Evolutionary conservation across 2,113 vertebrate species (phyloP), one percentile per base, ranked within the genome.

Genomic region (Clarias macrocephalus): DNA sequence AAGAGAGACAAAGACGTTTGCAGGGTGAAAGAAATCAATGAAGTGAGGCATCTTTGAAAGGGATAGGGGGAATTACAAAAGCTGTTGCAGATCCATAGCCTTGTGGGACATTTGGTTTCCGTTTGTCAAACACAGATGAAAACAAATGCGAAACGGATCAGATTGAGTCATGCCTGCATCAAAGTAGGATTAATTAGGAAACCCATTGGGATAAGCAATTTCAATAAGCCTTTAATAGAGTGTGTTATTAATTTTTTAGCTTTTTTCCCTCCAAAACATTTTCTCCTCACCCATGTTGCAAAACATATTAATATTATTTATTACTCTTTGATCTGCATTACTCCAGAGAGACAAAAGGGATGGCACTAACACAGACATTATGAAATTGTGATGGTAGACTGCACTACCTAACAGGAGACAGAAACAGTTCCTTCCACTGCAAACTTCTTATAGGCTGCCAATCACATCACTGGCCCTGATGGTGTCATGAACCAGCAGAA

Each of bases 1-100:
- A 88, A 81, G 72, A 90, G 84, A 90, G 87, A 87, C 70, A 82
- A 54, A 62, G 72, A 75, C 42, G 52, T 83, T 88, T 88, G 76
- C 86, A 52, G 80, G 77, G n/a, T 68, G 66, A 86, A 86, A 77
- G 76, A 60, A 82, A 88, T 84, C 59, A 82, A 84, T 76, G 68
- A 77, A 63, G 80, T 66, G 85, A 88, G 85, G 85, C 63, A 85
- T 84, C 25, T 63, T 80, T 77, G 28, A 87, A 79, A 42, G 56
- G 87, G 33, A 81, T 81, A 33, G 30, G 59, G 60, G 63, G 62
- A 25, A 59, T 68, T 82, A 62, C 33, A 42, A 90, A 88, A 85
- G 77, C 82, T 84, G 76, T 88, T 85, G 76, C 63, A 68, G 82
- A 60, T 72, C 81, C 81, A 56, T 65, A 30, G 70, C 72, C 60